Evolutionary conservation across 2,888 invertebrate species (phyloP).

Genomic region (Lysandra bellargus): DNA sequence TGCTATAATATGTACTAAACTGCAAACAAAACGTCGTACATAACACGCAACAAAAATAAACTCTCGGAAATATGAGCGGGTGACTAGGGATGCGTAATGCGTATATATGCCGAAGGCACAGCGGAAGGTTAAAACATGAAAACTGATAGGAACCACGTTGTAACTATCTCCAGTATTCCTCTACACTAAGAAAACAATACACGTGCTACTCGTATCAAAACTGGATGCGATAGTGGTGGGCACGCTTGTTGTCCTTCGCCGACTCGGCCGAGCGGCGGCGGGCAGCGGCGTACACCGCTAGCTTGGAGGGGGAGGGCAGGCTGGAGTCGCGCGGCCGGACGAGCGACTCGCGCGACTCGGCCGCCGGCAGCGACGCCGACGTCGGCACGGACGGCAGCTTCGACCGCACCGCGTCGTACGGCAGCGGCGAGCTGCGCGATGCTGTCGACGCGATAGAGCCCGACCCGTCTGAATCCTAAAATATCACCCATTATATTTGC

Average conservation of each 20-base stretch:
- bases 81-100: not conserved
- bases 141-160: not conserved
- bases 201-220: conserved; percentile 67
- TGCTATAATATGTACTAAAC: not conserved
- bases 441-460: conserved; percentile 72
- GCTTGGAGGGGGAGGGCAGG: conserved; percentile 83
- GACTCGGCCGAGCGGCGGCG: conserved; percentile 80
- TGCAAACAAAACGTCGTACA: conserved; percentile 11
- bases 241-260: conserved; percentile 79
- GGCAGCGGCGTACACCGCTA: conserved; percentile 80
- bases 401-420: conserved; percentile 68
- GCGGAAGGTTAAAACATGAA: conserved; percentile 3
- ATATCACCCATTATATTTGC: conserved; percentile 33
- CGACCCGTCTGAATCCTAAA: conserved; percentile 72
- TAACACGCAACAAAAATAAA: not conserved
- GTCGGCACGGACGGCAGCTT: conserved; percentile 74
- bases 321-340: conserved; percentile 72
- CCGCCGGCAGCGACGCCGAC: conserved; percentile 74
- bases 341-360: conserved; percentile 74
- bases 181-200: not conserved
- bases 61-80: not conserved
- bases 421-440: conserved; percentile 69
- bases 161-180: not conserved
- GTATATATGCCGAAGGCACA: not conserved
- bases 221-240: conserved; percentile 85